Percentiles rank a stretch among this genome's conserved stretches.
These are phyloP conservation scores for Luperina testacea DNA, from an alignment of 2,888 invertebrate species.

Conservation along the genomic window DNA sequence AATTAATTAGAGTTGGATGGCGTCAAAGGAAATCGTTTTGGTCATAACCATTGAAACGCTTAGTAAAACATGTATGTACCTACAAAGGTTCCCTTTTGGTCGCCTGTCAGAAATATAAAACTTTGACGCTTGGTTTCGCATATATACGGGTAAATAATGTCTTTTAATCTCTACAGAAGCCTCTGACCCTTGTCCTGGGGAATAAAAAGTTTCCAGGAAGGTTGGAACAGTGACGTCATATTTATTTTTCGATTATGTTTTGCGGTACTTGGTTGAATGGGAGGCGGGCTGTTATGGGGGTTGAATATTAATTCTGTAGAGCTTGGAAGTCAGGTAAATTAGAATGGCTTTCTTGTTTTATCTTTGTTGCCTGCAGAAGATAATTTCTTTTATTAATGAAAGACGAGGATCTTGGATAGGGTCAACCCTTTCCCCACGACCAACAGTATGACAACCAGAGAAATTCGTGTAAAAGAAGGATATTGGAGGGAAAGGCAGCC, in stretches of 20 bases:
- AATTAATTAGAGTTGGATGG: constrained; percentile 58
- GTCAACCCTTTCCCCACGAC: too few species aligned
- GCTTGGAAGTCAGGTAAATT: background rate
- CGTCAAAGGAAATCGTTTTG: constrained; percentile 68
- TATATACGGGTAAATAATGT: constrained; percentile 85
- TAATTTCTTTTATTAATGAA: background rate
- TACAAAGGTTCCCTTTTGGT: constrained; percentile 75
- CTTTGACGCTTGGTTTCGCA: constrained; percentile 82
- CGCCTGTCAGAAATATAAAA: constrained; percentile 87
- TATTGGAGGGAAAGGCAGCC: too few species aligned
- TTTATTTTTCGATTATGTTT: constrained; percentile 85
- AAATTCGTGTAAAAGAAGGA: background rate
- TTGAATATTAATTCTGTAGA: constrained; percentile 52
- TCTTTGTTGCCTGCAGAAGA: background rate
- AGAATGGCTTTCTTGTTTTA: background rate
- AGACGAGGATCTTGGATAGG: background rate
- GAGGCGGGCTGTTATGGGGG: constrained; percentile 64
- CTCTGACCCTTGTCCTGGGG: constrained; percentile 81
- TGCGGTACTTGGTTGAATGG: constrained; percentile 71
- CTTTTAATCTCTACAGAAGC: constrained; percentile 85
- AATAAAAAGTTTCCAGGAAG: constrained; percentile 81
- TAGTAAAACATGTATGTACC: constrained; percentile 72
- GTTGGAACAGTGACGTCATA: constrained; percentile 79
- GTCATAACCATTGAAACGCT: constrained; percentile 72
- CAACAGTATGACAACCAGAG: background rate